Conservation (phyloP, 2,797 vertebrate genomes). For the Schizopygopsis pylzovi region DNA sequence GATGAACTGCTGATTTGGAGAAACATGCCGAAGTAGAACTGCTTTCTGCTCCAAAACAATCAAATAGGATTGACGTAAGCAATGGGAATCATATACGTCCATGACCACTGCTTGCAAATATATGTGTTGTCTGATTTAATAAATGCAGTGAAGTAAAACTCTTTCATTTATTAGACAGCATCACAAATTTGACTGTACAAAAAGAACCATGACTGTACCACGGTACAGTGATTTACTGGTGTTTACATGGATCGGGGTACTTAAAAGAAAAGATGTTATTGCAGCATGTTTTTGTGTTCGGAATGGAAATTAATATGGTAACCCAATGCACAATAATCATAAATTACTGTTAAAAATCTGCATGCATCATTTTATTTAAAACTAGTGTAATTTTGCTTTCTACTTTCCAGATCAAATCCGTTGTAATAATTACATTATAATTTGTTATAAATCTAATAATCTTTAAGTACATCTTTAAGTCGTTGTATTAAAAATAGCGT, state of each 20-base stretch:
- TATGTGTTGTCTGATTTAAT: neutral
- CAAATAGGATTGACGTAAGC: neutral
- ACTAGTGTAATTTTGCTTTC: neutral
- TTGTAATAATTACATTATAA: neutral
- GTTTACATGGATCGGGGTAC: neutral
- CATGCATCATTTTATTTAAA: neutral
- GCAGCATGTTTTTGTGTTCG: too few relatives aligned
- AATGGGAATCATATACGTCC: neutral
- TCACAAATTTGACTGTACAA: neutral
- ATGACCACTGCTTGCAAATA: neutral
- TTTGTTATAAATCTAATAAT: neutral
- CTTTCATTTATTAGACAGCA: neutral
- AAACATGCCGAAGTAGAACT: neutral
- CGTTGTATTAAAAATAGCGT: neutral
- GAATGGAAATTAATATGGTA: neutral
- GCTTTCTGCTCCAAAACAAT: conserved; percentile 1
- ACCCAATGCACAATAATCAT: neutral
- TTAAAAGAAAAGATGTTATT: neutral
- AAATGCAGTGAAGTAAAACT: neutral
- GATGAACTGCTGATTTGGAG: conserved; percentile 11
- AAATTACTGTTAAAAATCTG: too few relatives aligned
- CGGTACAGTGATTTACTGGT: neutral
- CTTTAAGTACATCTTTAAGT: too few relatives aligned
- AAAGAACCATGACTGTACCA: too few relatives aligned
- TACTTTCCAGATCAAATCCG: neutral